Conservation (phyloP, 2,888 invertebrate species). For the Aethes cnicana region DNA sequence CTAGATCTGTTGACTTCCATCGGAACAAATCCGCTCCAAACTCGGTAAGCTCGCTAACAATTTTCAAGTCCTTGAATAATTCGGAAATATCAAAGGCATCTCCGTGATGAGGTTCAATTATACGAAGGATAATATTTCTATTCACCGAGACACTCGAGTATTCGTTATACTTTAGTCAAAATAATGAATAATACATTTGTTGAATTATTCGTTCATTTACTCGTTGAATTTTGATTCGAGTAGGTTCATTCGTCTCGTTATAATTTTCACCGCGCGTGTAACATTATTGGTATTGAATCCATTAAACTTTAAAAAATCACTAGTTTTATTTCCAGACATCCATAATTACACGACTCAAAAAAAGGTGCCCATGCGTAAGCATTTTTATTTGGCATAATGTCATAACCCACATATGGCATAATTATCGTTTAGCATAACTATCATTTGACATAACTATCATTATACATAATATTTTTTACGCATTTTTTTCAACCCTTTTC, state of each 20-base stretch:
- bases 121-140: conserved; percentile 39
- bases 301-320: too few relatives aligned
- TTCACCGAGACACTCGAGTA: conserved; percentile 37
- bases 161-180: conserved; percentile 46
- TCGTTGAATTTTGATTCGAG: conserved; percentile 52
- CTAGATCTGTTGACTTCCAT: background rate
- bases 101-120: conserved; percentile 35
- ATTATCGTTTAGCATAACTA: too few relatives aligned
- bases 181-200: conserved; percentile 53
- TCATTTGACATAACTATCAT: too few relatives aligned
- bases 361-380: too few relatives aligned
- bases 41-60: conserved; percentile 26
- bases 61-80: conserved; percentile 24
- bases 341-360: background rate
- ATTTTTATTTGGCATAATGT: too few relatives aligned
- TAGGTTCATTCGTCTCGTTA: conserved; percentile 34
- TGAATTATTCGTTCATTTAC: conserved; percentile 53
- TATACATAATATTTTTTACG: too few relatives aligned
- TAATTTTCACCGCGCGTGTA: conserved; percentile 36
- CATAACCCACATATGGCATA: too few relatives aligned
- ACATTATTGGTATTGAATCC: too few relatives aligned
- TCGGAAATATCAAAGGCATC: conserved; percentile 26
- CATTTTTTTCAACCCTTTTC: too few relatives aligned
- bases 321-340: background rate
- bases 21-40: conserved; percentile 22